Evolutionary conservation across 2,888 invertebrate genomes (phyloP).

Genomic region (Andrena minutula): DNA sequence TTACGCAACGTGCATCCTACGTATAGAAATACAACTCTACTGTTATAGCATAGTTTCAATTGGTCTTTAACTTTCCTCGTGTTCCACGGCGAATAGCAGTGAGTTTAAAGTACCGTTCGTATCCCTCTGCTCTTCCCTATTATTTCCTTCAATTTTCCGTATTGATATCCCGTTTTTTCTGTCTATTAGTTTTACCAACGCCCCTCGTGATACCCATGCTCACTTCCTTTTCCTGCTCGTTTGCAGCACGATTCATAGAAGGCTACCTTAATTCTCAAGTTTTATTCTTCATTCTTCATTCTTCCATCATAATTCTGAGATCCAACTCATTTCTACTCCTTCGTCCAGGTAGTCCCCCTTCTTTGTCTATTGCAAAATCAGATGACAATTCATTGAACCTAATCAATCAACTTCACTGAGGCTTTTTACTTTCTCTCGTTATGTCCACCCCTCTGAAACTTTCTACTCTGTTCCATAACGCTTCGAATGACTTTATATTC

Average conservation of each 20-base stretch:
- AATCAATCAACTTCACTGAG: conserved; percentile 19
- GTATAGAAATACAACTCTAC: neutral
- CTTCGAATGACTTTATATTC: conserved; percentile 4
- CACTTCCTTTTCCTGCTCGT: neutral
- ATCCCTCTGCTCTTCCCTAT: conserved; percentile 3
- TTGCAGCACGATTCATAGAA: neutral
- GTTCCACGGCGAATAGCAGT: conserved; percentile 6
- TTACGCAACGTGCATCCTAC: conserved; percentile 18
- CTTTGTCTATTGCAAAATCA: neutral
- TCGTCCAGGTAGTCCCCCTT: neutral
- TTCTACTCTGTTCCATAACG: conserved; percentile 26
- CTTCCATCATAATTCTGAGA: neutral
- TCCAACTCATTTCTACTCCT: neutral
- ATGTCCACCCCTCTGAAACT: conserved; percentile 28
- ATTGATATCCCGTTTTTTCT: conserved; percentile 29
- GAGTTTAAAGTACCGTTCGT: conserved; percentile 32
- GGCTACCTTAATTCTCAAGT: neutral
- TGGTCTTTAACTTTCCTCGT: conserved; percentile 26
- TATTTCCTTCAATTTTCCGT: conserved; percentile 35
- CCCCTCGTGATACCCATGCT: neutral
- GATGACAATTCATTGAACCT: conserved; percentile 31
- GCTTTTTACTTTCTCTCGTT: conserved; percentile 40
- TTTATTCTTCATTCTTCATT: neutral
- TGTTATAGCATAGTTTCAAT: conserved; percentile 12
- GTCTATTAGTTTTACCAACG: conserved; percentile 19